Evolutionary conservation across 2,888 invertebrate genomes (phyloP).

Genomic region (Pegoplata infirma): DNA sequence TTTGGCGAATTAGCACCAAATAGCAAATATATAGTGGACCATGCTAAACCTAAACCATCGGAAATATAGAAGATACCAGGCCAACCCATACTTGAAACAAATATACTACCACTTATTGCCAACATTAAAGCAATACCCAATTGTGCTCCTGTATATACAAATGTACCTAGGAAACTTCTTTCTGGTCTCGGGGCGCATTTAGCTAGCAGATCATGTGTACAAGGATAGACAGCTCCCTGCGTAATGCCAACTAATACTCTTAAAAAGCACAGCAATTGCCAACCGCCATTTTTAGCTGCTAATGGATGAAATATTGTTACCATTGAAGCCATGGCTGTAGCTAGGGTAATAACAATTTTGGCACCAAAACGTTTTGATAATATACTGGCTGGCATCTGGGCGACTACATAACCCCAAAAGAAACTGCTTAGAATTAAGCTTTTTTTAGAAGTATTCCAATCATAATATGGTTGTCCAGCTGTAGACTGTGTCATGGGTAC

Average conservation of each 20-base stretch:
- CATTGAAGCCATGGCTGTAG: slow-evolving; percentile 81
- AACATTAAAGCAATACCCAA: slow-evolving; percentile 84
- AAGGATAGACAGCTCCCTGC: slow-evolving; percentile 86
- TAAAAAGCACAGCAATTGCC: slow-evolving; percentile 82
- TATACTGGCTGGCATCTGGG: slow-evolving; percentile 85
- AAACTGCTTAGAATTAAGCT: slow-evolving; percentile 85
- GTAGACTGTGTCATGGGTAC: slow-evolving; percentile 83
- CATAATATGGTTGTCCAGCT: slow-evolving; percentile 65
- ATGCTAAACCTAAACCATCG: slow-evolving; percentile 79
- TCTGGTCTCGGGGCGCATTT: slow-evolving; percentile 86
- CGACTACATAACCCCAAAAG: slow-evolving; percentile 88
- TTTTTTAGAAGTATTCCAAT: slow-evolving; percentile 79
- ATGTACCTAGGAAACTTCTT: slow-evolving; percentile 81
- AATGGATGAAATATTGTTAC: slow-evolving; percentile 84
- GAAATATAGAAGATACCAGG: slow-evolving; percentile 83
- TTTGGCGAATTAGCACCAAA: slow-evolving; percentile 82
- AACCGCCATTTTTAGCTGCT: slow-evolving; percentile 82
- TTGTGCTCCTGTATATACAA: slow-evolving; percentile 82
- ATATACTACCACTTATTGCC: slow-evolving; percentile 82
- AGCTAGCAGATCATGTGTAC: slow-evolving; percentile 84
- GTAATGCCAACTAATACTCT: slow-evolving; percentile 87
- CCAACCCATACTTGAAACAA: slow-evolving; percentile 82
- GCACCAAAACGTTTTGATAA: slow-evolving; percentile 87
- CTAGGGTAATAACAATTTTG: slow-evolving; percentile 81
- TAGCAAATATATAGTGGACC: slow-evolving; percentile 80